Base-by-base conservation (phyloP, 2,888 invertebrate species). In the Deilephila porcellus region DNA sequence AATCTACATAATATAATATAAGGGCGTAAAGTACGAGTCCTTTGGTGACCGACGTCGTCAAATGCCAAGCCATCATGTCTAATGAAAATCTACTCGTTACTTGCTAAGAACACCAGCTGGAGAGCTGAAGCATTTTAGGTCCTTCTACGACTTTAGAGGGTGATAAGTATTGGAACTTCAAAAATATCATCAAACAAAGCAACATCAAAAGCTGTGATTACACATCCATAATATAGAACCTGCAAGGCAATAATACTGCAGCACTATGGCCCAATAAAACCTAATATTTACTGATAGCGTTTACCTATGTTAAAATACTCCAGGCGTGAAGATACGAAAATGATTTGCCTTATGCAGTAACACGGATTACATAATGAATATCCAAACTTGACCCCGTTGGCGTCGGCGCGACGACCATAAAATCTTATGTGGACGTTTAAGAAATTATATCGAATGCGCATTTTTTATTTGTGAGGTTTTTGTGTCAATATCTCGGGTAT, bases 321-420 rank as follows among this genome's bases (percentile, higher is more conserved):
- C 25, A 20, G 8, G 20, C n/a, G 64, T 67, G 25, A 67, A 25
- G 45, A 20, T 25, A 52, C 25, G 45, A 25, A 67, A 67, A 52
- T 17, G 25, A 45, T 52, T 25, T 52, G 32, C 19, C 37, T 37
- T 71, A 60, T 60, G 60, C 60, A 60, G 60, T 45, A 60, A 71
- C 71, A 71, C 71, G 29, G 14, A 71, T 67, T 52, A 67, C 59
- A 59, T 34, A 60, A 71, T 60, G 71, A 25, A 25, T 25, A 45
- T 60, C 37, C 60, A 52, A 71, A 71, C 71, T 71, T 71, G 71
- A 71, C 71, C 71, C 60, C 60, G 25, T 60, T 71, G 71, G 19
- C 60, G 25, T 60, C 25, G 45, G 25, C 25, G 59, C 45, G 60
- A 17, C 25, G 71, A 45, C 60, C 45, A 71, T 71, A 71, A 71